Conservation (phyloP, 2,797 vertebrate genomes). For the Dicrostonyx torquatus region DNA sequence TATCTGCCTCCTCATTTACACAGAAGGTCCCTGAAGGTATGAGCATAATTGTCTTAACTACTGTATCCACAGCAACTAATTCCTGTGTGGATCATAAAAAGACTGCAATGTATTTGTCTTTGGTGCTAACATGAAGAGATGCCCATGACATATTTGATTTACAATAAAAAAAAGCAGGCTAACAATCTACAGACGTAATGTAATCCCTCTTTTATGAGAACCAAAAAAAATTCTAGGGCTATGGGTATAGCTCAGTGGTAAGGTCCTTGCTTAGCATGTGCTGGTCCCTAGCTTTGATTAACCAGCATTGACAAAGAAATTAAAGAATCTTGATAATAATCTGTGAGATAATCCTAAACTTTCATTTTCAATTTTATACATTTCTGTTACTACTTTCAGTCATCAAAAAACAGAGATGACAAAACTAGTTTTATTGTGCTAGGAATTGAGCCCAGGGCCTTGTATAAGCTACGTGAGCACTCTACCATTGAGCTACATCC, state of each 20-base stretch:
- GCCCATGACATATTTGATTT: background rate
- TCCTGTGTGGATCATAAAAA: slow-evolving; percentile 12
- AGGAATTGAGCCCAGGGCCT: background rate
- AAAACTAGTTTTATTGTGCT: background rate
- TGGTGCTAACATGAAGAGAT: slow-evolving; percentile 41
- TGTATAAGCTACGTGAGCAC: background rate
- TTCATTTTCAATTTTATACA: slow-evolving; percentile 44
- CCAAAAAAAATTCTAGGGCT: background rate
- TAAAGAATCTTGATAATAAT: background rate
- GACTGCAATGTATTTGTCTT: slow-evolving; percentile 5
- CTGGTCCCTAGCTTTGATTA: background rate
- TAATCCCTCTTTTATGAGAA: slow-evolving; percentile 29
- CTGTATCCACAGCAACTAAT: slow-evolving; percentile 14
- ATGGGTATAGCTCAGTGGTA: background rate
- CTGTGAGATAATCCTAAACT: background rate
- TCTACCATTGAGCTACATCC: background rate
- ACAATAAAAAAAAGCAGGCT: background rate
- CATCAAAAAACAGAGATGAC: slow-evolving; percentile 29
- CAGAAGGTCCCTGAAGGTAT: slow-evolving; percentile 15
- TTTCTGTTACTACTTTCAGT: slow-evolving; percentile 32
- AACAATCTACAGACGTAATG: background rate
- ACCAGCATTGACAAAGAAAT: background rate
- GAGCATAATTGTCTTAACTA: slow-evolving; percentile 11
- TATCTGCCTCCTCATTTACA: slow-evolving; percentile 21
- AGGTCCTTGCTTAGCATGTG: background rate